phyloP scores from a whole-genome alignment of 2,113 vertebrate species.

The Megaleporinus macrocephalus region DNA sequence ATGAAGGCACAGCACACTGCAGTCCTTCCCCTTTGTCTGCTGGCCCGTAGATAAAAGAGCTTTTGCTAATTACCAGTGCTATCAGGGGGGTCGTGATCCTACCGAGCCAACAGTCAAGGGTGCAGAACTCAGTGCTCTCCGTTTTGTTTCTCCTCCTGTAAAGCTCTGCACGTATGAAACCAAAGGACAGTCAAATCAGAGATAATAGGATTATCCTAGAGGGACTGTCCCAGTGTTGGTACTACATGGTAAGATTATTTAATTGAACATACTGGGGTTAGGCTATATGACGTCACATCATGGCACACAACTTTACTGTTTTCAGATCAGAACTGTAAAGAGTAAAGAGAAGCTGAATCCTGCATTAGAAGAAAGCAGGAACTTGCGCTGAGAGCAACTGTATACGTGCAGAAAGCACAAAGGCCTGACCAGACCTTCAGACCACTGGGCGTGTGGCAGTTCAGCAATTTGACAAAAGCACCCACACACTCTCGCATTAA shows the following conservation, averaged over 20 bases:
- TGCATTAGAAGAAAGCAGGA: neutral
- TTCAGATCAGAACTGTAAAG: neutral
- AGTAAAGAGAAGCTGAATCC: neutral
- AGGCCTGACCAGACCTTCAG: conserved; percentile 59
- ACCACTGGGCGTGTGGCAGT: conserved; percentile 69
- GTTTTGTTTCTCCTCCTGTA: neutral
- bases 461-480: conserved; percentile 61
- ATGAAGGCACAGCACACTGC: conserved; percentile 23
- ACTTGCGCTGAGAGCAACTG: neutral
- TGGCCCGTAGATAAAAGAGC: conserved; percentile 10
- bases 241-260: too few relatives aligned
- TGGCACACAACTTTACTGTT: neutral
- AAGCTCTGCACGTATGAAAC: neutral
- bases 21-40: conserved; percentile 9
- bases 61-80: neutral
- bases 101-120: neutral
- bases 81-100: neutral
- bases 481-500: conserved; percentile 66
- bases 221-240: too few relatives aligned
- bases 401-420: conserved; percentile 55
- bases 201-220: too few relatives aligned
- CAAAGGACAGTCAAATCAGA: too few relatives aligned
- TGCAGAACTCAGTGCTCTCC: neutral
- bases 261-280: too few relatives aligned
- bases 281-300: too few relatives aligned